Base-by-base conservation (phyloP, 2,888 invertebrate genomes). In the Hydrotaea cyrtoneurina region DNA sequence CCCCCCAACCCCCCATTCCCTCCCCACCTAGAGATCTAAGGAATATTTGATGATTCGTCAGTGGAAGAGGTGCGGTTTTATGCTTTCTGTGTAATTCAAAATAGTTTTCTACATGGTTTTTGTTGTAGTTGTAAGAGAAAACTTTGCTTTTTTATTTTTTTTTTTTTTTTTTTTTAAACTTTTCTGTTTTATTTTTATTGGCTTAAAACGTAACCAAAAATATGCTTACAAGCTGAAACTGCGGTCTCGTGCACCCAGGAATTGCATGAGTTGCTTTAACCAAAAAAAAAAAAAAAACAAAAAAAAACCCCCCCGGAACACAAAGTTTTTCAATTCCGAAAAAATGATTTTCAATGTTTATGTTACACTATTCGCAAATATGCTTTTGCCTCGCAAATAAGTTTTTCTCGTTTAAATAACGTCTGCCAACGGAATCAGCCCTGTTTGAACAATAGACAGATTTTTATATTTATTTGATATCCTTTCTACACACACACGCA, bases 311-410 rank as follows among this genome's bases (percentile, higher is more conserved):
- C 43, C 3, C 5, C 50, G 39, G 39, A 50, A n/a, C 50, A 2
- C 4, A 55, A 55, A 55, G 21, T 55, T 55, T 55, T 55, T 21
- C 55, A 55, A 55, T 55, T 55, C 23, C 55, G 55, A 7, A 55
- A 55, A 55, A 55, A 55, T 55, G 55, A 55, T 55, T 21, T 55
- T 21, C 55, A 7, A 66, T 66, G 31, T 66, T 66, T 36, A 66
- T 66, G 17, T 66, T 66, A 66, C 39, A 17, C 66, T 11, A 66
- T 66, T 43, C 31, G 66, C 39, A 66, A 66, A 66, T 66, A 66
- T 26, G 23, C 15, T 62, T 62, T 39, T 39, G 39, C 7, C 39
- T 39, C 13, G 39, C 39, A 39, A 39, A 39, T 39, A 39, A 39
- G 11, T 39, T 66, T 43, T 66, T 43, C 43, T 66, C 43, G 39